Percentiles rank a stretch among this genome's conserved stretches.
These are phyloP conservation scores for Zeuzera pyrina DNA, from an alignment of 2,888 invertebrate species.

Conservation along the genomic window DNA sequence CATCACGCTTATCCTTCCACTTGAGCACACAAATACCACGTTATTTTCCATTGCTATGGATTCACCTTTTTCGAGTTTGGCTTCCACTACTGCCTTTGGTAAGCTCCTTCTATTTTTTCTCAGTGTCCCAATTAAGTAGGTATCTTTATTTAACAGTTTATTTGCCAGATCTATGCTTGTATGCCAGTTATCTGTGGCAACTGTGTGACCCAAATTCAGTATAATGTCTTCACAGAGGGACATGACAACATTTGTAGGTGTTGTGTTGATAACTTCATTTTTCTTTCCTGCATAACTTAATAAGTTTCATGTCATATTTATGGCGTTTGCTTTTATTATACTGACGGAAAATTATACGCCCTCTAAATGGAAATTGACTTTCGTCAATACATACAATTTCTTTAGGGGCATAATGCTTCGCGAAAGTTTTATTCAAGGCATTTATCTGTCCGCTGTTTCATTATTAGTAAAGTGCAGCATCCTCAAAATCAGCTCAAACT, in stretches of 20 bases:
- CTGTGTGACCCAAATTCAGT: conserved; percentile 24
- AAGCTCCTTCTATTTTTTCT: conserved; percentile 27
- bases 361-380: conserved; percentile 6
- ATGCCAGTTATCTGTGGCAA: conserved; percentile 29
- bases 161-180: conserved; percentile 27
- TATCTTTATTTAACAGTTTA: conserved; percentile 23
- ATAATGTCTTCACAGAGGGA: conserved; percentile 19
- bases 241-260: conserved; percentile 23
- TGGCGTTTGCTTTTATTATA: conserved; percentile 14
- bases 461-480: conserved; percentile 1
- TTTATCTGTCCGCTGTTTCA: background rate
- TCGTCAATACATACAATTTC: conserved; percentile 2
- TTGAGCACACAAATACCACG: conserved; percentile 21
- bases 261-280: conserved; percentile 20
- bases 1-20: conserved; percentile 22
- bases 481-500: background rate
- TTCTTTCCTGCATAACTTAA: conserved; percentile 19
- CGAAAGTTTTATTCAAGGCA: background rate
- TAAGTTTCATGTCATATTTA: conserved; percentile 15
- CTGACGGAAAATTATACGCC: conserved; percentile 13
- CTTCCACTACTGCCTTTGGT: conserved; percentile 23
- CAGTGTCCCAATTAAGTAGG: conserved; percentile 29
- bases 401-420: background rate
- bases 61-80: conserved; percentile 25
- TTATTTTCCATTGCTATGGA: conserved; percentile 22